Base-by-base conservation (phyloP, 2,113 vertebrate species). In the Oostethus manadensis region DNA sequence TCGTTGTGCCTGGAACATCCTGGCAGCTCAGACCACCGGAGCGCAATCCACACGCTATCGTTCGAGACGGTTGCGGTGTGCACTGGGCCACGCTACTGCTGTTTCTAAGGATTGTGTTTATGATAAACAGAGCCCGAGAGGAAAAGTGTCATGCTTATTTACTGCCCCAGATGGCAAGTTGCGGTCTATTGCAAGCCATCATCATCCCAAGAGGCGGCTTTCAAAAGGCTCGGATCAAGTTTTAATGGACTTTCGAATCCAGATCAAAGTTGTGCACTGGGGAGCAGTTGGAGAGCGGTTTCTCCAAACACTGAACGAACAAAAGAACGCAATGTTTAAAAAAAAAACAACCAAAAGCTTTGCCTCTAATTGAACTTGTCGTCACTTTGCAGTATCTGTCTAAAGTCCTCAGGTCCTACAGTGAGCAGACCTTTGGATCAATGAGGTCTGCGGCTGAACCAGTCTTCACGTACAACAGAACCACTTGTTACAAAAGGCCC, bases 21-120 rank as follows among this genome's bases (percentile, higher is more conserved):
- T 86, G 80, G 80, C 85, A 84, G 80, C 80, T 62, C 13, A 4
- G 59, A 49, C 45, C 6, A 67, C 22, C 70, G 54, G 61, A 83
- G 73, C 81, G 84, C 83, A 88, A 85, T 86, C 71, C 65, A 73
- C 56, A 79, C 66, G 79, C 62, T 84, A 82, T 84, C 80, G 78
- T 40, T 40, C 74, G 70, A 64, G 69, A 69, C 51, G 21, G 48
- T 58, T 74, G 54, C 42, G 58, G 61, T 16, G 54, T 63, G 80
- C 70, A 82, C 77, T 64, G 66, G 72, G 61, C 68, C 62, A 65
- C 29, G 75, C 43, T 64, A 59, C 67, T 80, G 33, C 58, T 4
- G 64, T 82, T 76, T 70, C 79, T 70, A 82, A 77, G 62, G 76
- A 73, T 64, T 64, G 64, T 70, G 68, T 83, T 78, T 78, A 49